These are phyloP conservation scores for Melikaiella ostensackeni DNA, from an alignment of 2,888 invertebrate species.

Conservation along the genomic window DNA sequence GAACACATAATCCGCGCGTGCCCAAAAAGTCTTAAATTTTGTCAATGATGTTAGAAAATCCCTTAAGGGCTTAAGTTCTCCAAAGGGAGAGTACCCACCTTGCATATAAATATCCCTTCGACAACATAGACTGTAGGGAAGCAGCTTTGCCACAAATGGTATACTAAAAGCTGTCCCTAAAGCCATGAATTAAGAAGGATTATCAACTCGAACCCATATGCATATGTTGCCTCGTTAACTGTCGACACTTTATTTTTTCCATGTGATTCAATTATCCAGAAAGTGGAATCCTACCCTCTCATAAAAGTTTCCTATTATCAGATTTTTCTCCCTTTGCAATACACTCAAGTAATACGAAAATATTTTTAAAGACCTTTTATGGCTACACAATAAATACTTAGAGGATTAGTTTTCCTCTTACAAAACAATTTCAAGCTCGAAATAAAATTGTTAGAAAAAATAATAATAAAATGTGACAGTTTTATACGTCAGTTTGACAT, in stretches of 20 bases:
- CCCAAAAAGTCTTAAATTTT: conserved; percentile 27
- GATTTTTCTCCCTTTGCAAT: not conserved
- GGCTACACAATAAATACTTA: not conserved
- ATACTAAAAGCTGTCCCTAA: not conserved
- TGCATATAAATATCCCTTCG: not conserved
- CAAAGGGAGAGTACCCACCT: not conserved
- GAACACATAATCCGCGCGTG: conserved; percentile 17
- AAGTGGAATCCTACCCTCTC: not conserved
- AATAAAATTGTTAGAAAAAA: too few species aligned
- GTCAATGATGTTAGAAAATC: conserved; percentile 16
- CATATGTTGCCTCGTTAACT: conserved; percentile 11
- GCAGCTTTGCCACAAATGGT: conserved; percentile 32
- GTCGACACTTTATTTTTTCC: conserved; percentile 37
- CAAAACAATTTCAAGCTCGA: too few species aligned
- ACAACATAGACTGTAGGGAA: not conserved
- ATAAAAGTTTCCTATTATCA: not conserved
- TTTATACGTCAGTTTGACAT: too few species aligned
- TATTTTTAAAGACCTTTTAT: not conserved
- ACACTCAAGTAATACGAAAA: not conserved
- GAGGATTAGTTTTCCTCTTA: too few species aligned
- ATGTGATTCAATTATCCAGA: conserved; percentile 4
- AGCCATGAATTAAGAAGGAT: conserved; percentile 28
- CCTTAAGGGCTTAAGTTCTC: conserved; percentile 2
- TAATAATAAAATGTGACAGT: too few species aligned
- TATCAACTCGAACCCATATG: conserved; percentile 21